phyloP scores from a whole-genome alignment of 1,140 invertebrate genomes.

The Pseudomyrmex gracilis region DNA sequence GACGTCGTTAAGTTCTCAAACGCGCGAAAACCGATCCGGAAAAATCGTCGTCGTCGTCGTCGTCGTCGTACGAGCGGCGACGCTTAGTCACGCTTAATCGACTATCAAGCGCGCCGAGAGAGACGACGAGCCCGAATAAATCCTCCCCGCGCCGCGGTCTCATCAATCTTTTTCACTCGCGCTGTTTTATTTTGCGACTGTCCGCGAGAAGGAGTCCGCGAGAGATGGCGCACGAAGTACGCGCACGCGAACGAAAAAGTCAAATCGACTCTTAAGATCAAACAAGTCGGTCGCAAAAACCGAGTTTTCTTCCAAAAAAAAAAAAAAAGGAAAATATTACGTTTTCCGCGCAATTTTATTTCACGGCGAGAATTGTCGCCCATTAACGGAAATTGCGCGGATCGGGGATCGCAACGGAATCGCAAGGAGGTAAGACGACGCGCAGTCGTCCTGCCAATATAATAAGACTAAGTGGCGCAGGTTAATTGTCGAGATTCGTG shows the following conservation, averaged over 20 bases:
- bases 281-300: too few species aligned
- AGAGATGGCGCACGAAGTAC: background rate
- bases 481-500: constrained; percentile 81
- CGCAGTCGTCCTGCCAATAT: constrained; percentile 57
- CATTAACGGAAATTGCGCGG: constrained; percentile 12
- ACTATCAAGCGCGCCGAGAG: constrained; percentile 19
- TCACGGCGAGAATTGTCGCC: too few species aligned
- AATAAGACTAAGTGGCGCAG: constrained; percentile 78
- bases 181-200: background rate
- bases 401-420: background rate
- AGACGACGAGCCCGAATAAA: background rate
- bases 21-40: constrained; percentile 24
- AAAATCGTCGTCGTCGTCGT: too few species aligned
- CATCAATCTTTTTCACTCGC: constrained; percentile 14
- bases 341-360: too few species aligned
- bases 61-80: background rate
- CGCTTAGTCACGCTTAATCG: constrained; percentile 45
- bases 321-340: too few species aligned
- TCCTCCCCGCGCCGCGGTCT: too few species aligned
- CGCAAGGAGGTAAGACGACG: constrained; percentile 20
- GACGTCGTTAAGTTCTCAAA: constrained; percentile 40
- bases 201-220: too few species aligned
- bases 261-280: background rate
- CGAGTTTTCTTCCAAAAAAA: too few species aligned
- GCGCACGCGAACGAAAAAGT: background rate